Conservation (phyloP, 53 echinoderm and acorn worm species). For the Temnopleurus reevesii region DNA sequence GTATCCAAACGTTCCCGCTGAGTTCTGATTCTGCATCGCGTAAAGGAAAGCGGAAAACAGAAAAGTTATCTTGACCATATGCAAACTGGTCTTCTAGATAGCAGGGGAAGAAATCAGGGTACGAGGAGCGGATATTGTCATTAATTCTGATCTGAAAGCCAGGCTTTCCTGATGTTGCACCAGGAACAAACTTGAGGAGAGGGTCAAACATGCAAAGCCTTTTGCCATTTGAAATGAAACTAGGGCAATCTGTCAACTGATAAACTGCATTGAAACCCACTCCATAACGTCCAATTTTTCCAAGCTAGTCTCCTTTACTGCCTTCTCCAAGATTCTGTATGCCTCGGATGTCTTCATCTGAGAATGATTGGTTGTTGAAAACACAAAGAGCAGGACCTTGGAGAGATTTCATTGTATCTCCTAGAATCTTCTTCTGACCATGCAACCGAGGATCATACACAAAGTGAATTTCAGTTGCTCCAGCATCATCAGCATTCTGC, state of each 20-base stretch:
- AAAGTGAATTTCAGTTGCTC: conserved; percentile 82
- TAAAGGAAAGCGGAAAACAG: conserved; percentile 89
- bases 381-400: conserved; percentile 83
- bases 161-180: conserved; percentile 57
- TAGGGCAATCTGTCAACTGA: conserved; percentile 94
- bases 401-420: conserved; percentile 52
- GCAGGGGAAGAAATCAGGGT: conserved; percentile 66
- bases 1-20: conserved; percentile 24
- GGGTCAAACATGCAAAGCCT: conserved; percentile 88
- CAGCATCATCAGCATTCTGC: conserved; percentile 96
- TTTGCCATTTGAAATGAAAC: conserved; percentile 71
- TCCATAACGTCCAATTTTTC: conserved; percentile 87
- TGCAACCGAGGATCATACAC: conserved; percentile 79
- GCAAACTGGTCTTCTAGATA: conserved; percentile 63
- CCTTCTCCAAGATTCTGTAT: conserved; percentile 92
- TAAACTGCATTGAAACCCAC: conserved; percentile 96
- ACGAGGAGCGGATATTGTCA: conserved; percentile 34
- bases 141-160: conserved; percentile 59
- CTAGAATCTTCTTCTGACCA: background rate
- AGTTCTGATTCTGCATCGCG: conserved; percentile 60
- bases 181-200: conserved; percentile 68
- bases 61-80: conserved; percentile 43
- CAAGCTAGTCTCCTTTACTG: conserved; percentile 63
- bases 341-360: conserved; percentile 74
- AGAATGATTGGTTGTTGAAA: conserved; percentile 78